Evolutionary conservation across 2,113 vertebrate species (phyloP), one percentile per base, ranked within the genome.

Genomic region (Tenrec ecaudatus): DNA sequence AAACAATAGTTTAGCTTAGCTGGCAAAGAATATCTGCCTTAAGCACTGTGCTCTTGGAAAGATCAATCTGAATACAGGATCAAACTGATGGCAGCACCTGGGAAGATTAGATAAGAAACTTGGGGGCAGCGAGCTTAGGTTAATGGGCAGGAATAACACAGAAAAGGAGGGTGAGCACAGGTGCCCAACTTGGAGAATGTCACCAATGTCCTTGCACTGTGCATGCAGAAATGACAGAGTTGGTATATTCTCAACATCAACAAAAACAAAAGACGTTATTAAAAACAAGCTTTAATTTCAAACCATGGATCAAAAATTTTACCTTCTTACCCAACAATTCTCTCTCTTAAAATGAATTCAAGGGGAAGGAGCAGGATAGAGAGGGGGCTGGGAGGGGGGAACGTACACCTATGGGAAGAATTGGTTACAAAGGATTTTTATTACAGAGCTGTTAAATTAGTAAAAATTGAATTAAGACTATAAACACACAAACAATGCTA

Each of bases 341-440:
- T 89, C 43, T 73, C 75, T 88, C 76, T 92, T 64, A 73, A 62
- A 90, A 62, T 80, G 43, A 93, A 36, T 53, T 14, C 47, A 53
- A 53, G 47, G 47, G 47, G 12, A 53, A 53, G 47, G 47, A 53
- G 47, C 47, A 53, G 47, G 47, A 53, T 53, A 14, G 47, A 53
- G 47, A 14, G 47, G 12, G 47, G 47, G 40, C 40, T 40, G 40
- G 40, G 40, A 40, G 47, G 9, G 47, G 47, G 47, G 58, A 88
- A 71, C 75, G 82, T 14, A 93, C 66, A 87, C 14, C 38, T 78
- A n/a, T 14, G 36, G 40, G 82, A 89, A 92, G 75, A 93, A 92
- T 66, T 82, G 29, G 58, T 82, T 66, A 89, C 40, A 57, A 82
- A 90, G 60, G 58, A 60, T 91, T 33, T 88, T 93, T 58, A 85